Base-by-base conservation (phyloP, 2,888 invertebrate species). In the Pollenia griseotomentosa region DNA sequence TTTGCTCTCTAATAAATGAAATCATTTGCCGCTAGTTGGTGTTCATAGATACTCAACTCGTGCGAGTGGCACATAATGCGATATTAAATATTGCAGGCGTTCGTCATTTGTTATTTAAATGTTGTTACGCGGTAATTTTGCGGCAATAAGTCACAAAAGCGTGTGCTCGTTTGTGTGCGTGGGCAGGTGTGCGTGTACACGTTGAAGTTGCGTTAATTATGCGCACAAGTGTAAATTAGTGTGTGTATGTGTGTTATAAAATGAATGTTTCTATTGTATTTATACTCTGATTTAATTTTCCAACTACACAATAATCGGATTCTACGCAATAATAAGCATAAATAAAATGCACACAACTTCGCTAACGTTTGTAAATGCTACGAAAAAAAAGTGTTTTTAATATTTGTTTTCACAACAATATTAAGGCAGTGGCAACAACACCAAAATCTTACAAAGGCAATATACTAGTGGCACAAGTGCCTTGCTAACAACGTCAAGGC, bases 241-340 rank as follows among this genome's bases (percentile, higher is more conserved):
- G 46, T 16, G 55, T 55, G 40, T 16, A 44, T 48, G 19, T 16
- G 48, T 10, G 11, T 63, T n/a, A 3, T 33, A 61, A 33, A 46
- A 65, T 33, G 57, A 53, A 55, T 74, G 40, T 75, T n/a, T 42
- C 48, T 74, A 6, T 46, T 55, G 40, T 55, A 40, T 74, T 73
- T 48, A 74, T 70, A 57, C 19, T 16, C 23, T 57, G n/a, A 16
- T 46, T 83, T 79, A 70, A 74, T 77, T 65, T 77, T 55, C 53
- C 6, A 33, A 33, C 33, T 71, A 53, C 11, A 46, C 16, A 57
- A 74, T 86, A 87, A 87, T 84, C 83, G 87, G 87, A 83, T 87
- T 87, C 77, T 81, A 83, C 11, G 81, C 86, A 81, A 81, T 73
- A 87, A 81, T 81, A 87, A 77, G 73, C 81, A 83, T 83, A 83